phyloP scores from a whole-genome alignment of 1,140 invertebrate species.

The Papilio aristodemus region DNA sequence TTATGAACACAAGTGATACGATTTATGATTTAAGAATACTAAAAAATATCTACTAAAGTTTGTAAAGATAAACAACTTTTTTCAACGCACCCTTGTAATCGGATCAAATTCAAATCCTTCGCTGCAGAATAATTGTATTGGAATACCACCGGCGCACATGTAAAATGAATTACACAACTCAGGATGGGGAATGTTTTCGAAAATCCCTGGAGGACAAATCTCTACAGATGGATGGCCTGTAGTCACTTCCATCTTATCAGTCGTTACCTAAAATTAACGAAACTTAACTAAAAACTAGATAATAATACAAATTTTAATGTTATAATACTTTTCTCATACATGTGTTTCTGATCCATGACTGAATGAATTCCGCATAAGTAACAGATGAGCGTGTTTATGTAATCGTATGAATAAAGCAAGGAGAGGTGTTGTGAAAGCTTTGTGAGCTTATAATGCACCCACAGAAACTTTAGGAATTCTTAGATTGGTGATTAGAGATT shows the following conservation, averaged over 20 bases:
- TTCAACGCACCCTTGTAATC: neutral
- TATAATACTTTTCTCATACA: too few species aligned
- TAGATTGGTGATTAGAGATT: too few species aligned
- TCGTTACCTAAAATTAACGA: neutral
- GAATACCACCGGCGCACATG: conserved; percentile 32
- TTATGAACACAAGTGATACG: neutral
- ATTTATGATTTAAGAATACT: neutral
- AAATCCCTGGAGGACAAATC: neutral
- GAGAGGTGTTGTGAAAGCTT: too few species aligned
- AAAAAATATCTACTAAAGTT: too few species aligned
- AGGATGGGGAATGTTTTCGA: conserved; percentile 38
- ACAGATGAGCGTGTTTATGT: too few species aligned
- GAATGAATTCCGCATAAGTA: too few species aligned
- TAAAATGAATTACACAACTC: conserved; percentile 37
- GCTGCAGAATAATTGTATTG: conserved; percentile 36
- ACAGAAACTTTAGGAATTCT: too few species aligned
- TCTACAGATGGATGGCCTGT: neutral
- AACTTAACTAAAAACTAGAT: neutral
- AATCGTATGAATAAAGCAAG: too few species aligned
- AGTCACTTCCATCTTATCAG: neutral
- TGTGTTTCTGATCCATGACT: too few species aligned
- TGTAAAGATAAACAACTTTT: neutral
- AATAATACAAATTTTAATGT: too few species aligned
- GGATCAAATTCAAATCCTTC: conserved; percentile 8
- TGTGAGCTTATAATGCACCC: too few species aligned